Evolutionary conservation across 2,888 invertebrate genomes (phyloP), one percentile per base, ranked within the genome.

Genomic region (Agriopis marginaria): DNA sequence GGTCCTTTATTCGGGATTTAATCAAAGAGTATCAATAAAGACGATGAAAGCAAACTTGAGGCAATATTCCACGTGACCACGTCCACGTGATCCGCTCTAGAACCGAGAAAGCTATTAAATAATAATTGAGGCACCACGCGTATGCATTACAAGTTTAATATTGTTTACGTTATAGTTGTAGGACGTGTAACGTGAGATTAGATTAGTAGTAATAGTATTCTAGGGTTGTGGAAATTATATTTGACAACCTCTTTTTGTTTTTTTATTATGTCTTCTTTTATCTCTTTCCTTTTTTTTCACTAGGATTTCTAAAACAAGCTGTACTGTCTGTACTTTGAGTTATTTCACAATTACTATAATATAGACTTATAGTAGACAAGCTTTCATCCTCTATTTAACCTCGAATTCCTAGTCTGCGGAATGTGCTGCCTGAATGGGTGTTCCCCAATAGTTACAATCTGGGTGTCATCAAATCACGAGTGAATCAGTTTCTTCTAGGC

Each of bases 21-120:
- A 45, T 23, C 7, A 6, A 58, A 58, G 45, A 42, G 12, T 45
- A 11, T 12, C 58, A 58, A 45, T 58, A 23, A 58, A 58, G 45
- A 23, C 11, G 42, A 23, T 7, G 59, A 49, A 14, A 39, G 39
- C 49, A 12, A 14, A 49, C 32, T 32, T 47, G 47, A 9, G 10
- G n/a, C 39, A 2, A 14, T 12, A 32, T n/a, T 23, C n/a, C 58
- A 63, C 17, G 55, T 63, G 55, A 55, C 47, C 32, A 32, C 4
- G 10, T 32, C 39, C 47, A 67, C 55, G 50, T 61, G 55, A 62
- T 50, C 32, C 9, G 14, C 12, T 17, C 14, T 9, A 10, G 23
- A 40, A 47, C 8, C 66, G 61, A 54, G 66, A 63, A 59, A 59
- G 53, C 51, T 59, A 59, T 58, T 63, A 63, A 59, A 53, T 59